Base-by-base conservation (phyloP, 2,113 vertebrate species). In the Dromaius novaehollandiae region DNA sequence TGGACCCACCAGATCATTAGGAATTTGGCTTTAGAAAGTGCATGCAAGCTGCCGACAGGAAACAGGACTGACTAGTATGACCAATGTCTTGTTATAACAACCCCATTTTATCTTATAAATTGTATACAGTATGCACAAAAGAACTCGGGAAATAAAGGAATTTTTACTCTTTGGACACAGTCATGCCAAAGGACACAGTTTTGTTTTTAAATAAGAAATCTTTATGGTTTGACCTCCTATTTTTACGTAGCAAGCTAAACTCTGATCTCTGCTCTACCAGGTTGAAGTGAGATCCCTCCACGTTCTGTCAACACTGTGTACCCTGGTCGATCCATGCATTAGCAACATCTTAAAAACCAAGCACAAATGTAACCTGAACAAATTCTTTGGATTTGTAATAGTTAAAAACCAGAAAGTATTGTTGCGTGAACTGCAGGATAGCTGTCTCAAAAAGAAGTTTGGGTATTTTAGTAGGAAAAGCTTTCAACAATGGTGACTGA, bases 401-500 rank as follows among this genome's bases (percentile, higher is more conserved):
- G 40, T 28, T 69, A 58, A 24, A 90, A 82, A 86, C 8, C 30
- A 73, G 22, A 38, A 86, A n/a, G 1, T 56, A 38, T 21, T 71
- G 34, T 32, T n/a, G 6, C 0, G 18, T 58, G 21, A 65, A 38
- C 1, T 2, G 6, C 4, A 44, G n/a, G 6, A 42, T 22, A 24
- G 14, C 10, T 30, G 87, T 80, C 75, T 73, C 18, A 64, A 30
- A 82, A 68, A 55, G 3, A 0, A 76, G 15, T 82, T 76, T 80
- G 0, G 0, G 44, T 26, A 2, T 93, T 93, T 92, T 42, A 64
- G 25, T 20, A 53, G 66, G 19, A 92, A 78, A 85, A 64, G 6
- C 1, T 86, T 85, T 55, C 32, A 30, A 12, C 5, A 5, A 3
- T 26, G 82, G 16, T 0, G 0, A 55, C 13, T 44, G 11, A 55